A percentile compares a stretch with the other conserved stretches of the same genome.
These are phyloP conservation scores for Hemicrepidius hirtus DNA, from an alignment of 2,888 invertebrate genomes.

Conservation along the genomic window DNA sequence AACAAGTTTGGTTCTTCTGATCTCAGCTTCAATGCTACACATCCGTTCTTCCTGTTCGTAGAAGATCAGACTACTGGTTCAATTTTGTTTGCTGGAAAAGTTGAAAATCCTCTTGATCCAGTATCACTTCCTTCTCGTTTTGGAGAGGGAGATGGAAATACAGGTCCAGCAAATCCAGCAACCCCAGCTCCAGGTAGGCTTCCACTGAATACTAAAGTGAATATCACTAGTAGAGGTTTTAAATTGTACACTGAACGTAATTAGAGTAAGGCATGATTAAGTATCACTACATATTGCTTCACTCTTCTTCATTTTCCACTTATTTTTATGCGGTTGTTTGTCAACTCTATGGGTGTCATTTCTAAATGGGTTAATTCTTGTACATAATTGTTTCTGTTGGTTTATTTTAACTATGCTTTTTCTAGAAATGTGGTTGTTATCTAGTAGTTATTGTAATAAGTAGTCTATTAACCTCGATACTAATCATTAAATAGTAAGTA, in stretches of 20 bases:
- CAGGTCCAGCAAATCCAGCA: neutral
- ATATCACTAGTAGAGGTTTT: conserved; percentile 5
- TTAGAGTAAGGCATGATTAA: neutral
- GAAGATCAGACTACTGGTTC: conserved; percentile 85
- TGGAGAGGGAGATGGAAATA: conserved; percentile 22
- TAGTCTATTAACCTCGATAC: too few species aligned
- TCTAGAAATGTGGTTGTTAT: too few species aligned
- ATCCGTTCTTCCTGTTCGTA: conserved; percentile 87
- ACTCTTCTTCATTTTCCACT: neutral
- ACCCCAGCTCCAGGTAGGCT: conserved; percentile 22
- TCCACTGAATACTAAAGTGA: conserved; percentile 9
- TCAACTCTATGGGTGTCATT: too few species aligned
- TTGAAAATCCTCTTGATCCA: conserved; percentile 77
- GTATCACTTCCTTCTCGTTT: conserved; percentile 47
- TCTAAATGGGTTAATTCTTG: too few species aligned
- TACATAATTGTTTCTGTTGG: too few species aligned
- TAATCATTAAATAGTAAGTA: too few species aligned
- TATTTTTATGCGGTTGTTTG: too few species aligned
- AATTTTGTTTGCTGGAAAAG: conserved; percentile 83
- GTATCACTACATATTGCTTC: neutral
- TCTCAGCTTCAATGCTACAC: conserved; percentile 80
- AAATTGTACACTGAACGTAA: conserved; percentile 1
- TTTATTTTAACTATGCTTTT: too few species aligned
- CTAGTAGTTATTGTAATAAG: too few species aligned
- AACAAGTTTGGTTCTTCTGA: conserved; percentile 82